Percentiles rank a stretch among this genome's conserved stretches.
These are phyloP conservation scores for Botia almorhae DNA, from an alignment of 2,797 vertebrate genomes.

Conservation along the genomic window DNA sequence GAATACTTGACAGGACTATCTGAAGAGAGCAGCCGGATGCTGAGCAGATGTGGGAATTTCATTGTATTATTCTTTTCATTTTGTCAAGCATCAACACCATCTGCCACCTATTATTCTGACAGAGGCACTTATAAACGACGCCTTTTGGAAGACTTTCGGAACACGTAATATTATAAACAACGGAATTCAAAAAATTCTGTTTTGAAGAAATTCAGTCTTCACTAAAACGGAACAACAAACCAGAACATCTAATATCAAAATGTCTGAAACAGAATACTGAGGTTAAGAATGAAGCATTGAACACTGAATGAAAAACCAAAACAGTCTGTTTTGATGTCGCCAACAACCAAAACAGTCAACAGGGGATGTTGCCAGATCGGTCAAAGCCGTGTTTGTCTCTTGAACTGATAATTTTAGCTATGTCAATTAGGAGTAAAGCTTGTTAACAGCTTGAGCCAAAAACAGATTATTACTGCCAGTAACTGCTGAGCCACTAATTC, in stretches of 20 bases:
- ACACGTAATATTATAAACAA: conserved; percentile 33
- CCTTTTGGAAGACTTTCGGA: background rate
- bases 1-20: conserved; percentile 30
- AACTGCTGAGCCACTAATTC: conserved; percentile 69
- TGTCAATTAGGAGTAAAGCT: conserved; percentile 72
- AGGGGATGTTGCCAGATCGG: conserved; percentile 37
- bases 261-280: background rate
- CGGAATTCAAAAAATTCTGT: background rate
- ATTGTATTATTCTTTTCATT: conserved; percentile 44
- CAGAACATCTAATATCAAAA: background rate
- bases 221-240: background rate
- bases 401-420: conserved; percentile 70
- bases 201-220: too few species aligned
- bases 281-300: conserved; percentile 4
- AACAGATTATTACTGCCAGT: conserved; percentile 66
- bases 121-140: background rate
- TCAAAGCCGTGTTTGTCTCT: conserved; percentile 43
- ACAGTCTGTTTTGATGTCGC: too few species aligned
- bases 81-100: conserved; percentile 27
- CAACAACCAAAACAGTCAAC: conserved; percentile 17
- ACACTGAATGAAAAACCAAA: conserved; percentile 13
- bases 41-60: conserved; percentile 24
- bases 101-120: background rate
- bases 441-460: conserved; percentile 67
- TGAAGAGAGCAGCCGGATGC: conserved; percentile 35